phyloP scores from a whole-genome alignment of 2,797 vertebrate genomes.

The Myiothlypis chrysogaster region DNA sequence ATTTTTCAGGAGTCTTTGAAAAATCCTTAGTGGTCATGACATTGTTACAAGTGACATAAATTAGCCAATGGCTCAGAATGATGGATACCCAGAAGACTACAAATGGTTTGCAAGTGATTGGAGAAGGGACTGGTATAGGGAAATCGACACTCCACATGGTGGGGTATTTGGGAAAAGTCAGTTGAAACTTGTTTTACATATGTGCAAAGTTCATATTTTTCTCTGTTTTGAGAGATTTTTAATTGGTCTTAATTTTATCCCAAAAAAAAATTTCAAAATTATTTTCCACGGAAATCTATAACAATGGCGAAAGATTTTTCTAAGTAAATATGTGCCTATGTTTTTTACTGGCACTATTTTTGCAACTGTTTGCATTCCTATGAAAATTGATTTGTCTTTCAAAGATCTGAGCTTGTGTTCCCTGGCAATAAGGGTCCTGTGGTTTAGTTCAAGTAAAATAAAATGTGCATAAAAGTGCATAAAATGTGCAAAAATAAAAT shows the following conservation, averaged over 20 bases:
- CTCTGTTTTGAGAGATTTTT: conserved; percentile 69
- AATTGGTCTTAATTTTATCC: conserved; percentile 68
- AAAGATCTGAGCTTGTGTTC: conserved; percentile 20
- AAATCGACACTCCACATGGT: conserved; percentile 87
- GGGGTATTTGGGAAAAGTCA: conserved; percentile 99
- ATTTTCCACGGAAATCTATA: conserved; percentile 87
- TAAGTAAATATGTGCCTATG: conserved; percentile 70
- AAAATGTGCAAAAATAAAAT: background rate
- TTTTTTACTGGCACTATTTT: conserved; percentile 22
- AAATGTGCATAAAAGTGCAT: background rate
- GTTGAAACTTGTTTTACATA: conserved; percentile 90
- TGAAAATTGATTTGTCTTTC: background rate
- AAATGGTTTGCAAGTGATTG: conserved; percentile 89
- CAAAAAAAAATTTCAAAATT: background rate
- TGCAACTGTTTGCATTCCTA: conserved; percentile 3
- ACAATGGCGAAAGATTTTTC: conserved; percentile 89
- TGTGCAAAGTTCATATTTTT: conserved; percentile 85
- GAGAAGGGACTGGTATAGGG: conserved; percentile 92
- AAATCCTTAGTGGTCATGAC: conserved; percentile 82
- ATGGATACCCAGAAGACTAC: conserved; percentile 83
- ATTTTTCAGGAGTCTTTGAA: conserved; percentile 83
- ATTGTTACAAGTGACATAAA: conserved; percentile 85
- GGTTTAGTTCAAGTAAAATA: conserved; percentile 38
- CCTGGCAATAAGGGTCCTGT: background rate
- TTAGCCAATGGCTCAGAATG: conserved; percentile 83